These are phyloP conservation scores for Phycodurus eques DNA, from an alignment of 2,113 vertebrate species.

Conservation along the genomic window DNA sequence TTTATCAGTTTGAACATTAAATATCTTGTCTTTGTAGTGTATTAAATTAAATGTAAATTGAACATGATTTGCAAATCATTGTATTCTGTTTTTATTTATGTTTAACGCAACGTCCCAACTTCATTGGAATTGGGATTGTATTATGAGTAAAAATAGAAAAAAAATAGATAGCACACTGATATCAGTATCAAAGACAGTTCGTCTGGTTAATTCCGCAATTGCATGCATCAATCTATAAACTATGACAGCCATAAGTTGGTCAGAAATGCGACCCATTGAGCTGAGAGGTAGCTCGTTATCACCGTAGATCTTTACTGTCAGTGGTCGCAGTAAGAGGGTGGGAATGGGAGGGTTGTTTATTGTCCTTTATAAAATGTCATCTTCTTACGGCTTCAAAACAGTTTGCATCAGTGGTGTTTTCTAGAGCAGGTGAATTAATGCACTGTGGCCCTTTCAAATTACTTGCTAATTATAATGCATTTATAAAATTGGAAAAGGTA, in stretches of 20 bases:
- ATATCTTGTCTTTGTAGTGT: too few relatives aligned
- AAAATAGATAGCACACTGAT: neutral
- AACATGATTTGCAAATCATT: too few relatives aligned
- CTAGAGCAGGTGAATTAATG: neutral
- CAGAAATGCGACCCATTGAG: conserved; percentile 4
- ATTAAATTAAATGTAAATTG: too few relatives aligned
- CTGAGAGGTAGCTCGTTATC: neutral
- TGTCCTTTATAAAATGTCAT: neutral
- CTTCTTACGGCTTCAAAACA: neutral
- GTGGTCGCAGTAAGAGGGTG: neutral
- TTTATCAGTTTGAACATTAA: too few relatives aligned
- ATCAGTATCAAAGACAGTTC: neutral
- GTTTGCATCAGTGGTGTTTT: neutral
- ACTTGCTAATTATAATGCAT: neutral
- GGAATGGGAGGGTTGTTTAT: neutral
- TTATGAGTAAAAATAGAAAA: neutral
- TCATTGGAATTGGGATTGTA: too few relatives aligned
- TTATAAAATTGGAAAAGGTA: neutral
- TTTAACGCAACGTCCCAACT: too few relatives aligned
- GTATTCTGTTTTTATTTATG: too few relatives aligned
- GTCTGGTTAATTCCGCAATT: neutral
- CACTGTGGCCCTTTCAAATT: neutral
- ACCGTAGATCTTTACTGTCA: neutral
- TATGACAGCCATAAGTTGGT: neutral
- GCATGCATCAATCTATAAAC: neutral